Evolutionary conservation across 2,888 invertebrate species (phyloP).

Genomic region (Notodromas monacha): DNA sequence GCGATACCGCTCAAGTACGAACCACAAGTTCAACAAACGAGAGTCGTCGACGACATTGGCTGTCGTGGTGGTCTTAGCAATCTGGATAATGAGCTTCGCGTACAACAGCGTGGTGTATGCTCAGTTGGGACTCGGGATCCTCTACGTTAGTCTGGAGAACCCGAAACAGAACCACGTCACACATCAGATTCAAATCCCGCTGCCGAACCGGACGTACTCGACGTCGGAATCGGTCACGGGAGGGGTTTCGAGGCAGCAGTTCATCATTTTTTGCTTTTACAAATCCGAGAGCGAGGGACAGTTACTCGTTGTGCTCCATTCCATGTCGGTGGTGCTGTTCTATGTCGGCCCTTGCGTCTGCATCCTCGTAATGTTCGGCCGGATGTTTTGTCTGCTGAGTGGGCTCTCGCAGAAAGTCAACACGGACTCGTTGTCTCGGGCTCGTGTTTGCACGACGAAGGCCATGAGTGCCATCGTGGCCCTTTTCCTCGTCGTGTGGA

Average conservation of each 20-base stretch:
- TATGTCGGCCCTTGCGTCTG: not conserved
- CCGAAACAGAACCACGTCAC: not conserved
- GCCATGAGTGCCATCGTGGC: conserved; percentile 8
- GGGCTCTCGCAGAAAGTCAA: not conserved
- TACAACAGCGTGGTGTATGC: not conserved
- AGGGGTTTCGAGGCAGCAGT: not conserved
- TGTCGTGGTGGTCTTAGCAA: not conserved
- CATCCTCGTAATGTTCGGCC: not conserved
- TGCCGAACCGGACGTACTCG: not conserved
- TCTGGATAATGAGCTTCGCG: not conserved
- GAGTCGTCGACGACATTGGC: not conserved
- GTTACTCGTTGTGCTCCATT: not conserved
- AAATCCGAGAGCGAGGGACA: not conserved
- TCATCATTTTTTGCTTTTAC: conserved; percentile 4
- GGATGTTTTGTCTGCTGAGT: not conserved
- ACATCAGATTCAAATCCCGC: too few relatives aligned
- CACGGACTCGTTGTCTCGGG: not conserved
- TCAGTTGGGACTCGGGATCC: not conserved
- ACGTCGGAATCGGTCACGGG: not conserved
- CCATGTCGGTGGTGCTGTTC: not conserved
- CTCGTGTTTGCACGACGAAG: conserved; percentile 6
- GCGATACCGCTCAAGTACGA: conserved; percentile 8
- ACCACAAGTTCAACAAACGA: not conserved
- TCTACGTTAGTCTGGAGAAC: not conserved
- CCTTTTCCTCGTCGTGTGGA: conserved; percentile 8